A percentile compares a stretch with the other conserved stretches of the same genome.
Conservation (phyloP, 2,888 invertebrate genomes). For the Polymixis lichenea region DNA sequence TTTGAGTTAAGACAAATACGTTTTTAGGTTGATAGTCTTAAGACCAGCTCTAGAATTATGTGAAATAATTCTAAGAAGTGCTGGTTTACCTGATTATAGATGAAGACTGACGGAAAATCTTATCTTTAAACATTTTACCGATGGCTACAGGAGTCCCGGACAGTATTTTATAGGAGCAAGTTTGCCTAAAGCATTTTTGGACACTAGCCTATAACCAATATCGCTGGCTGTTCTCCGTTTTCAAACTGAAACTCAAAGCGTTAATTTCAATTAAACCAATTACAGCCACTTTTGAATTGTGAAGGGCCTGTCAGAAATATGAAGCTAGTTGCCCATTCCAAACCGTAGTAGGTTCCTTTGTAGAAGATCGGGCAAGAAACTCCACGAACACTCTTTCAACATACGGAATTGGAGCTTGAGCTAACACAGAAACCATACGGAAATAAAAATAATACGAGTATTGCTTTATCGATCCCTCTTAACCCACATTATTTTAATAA, state of each 20-base stretch:
- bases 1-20: background rate
- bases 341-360: no score
- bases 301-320: no score
- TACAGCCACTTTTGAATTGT: no score
- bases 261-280: no score
- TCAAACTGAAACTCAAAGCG: background rate
- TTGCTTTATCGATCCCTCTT: constrained; percentile 40
- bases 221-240: background rate
- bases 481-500: constrained; percentile 47
- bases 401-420: background rate
- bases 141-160: background rate
- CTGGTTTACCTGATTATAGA: background rate
- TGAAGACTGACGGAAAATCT: background rate
- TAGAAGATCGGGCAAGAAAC: background rate
- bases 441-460: constrained; percentile 31
- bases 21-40: background rate
- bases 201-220: background rate
- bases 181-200: background rate
- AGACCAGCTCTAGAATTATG: background rate
- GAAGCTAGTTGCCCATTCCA: no score
- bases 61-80: no score
- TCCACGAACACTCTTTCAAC: background rate
- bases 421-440: constrained; percentile 15
- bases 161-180: background rate
- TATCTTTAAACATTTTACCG: background rate